Conservation (phyloP, 2,888 invertebrate species). For the Neuroscelio doddi region DNA sequence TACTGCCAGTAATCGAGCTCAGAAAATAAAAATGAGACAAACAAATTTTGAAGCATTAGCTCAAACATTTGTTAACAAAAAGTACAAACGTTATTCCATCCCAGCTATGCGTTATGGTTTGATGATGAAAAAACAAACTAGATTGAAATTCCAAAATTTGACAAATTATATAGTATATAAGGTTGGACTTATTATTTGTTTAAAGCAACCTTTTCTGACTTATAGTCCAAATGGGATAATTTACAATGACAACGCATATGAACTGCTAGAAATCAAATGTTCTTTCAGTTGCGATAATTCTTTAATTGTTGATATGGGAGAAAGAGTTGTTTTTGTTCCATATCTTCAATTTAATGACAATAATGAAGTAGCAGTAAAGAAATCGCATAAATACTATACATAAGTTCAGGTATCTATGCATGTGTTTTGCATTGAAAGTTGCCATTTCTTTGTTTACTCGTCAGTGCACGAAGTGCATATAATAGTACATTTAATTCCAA, state of each 20-base stretch:
- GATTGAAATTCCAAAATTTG: neutral
- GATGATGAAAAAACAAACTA: neutral
- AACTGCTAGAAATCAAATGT: conserved; percentile 38
- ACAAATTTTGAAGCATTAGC: conserved; percentile 3
- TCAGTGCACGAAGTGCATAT: conserved; percentile 8
- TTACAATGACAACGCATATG: conserved; percentile 12
- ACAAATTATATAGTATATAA: neutral
- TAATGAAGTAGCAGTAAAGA: conserved; percentile 9
- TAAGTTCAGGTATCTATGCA: conserved; percentile 30
- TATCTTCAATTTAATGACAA: conserved; percentile 8
- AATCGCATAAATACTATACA: conserved; percentile 17
- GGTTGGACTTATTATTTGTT: conserved; percentile 8
- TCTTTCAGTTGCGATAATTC: conserved; percentile 26
- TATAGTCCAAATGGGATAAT: conserved; percentile 30
- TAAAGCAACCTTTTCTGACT: conserved; percentile 27
- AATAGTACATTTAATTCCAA: conserved; percentile 12
- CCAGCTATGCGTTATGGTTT: conserved; percentile 14
- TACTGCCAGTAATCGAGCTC: conserved; percentile 11
- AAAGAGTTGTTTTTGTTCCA: neutral
- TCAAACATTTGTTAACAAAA: conserved; percentile 4
- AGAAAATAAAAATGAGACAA: conserved; percentile 9
- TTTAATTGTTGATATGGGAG: conserved; percentile 22
- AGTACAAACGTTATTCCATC: neutral
- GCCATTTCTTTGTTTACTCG: conserved; percentile 28
- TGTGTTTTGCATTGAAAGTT: conserved; percentile 13